These are phyloP conservation scores for Capitella teleta DNA, from an alignment of 1,140 invertebrate genomes.

Conservation along the genomic window DNA sequence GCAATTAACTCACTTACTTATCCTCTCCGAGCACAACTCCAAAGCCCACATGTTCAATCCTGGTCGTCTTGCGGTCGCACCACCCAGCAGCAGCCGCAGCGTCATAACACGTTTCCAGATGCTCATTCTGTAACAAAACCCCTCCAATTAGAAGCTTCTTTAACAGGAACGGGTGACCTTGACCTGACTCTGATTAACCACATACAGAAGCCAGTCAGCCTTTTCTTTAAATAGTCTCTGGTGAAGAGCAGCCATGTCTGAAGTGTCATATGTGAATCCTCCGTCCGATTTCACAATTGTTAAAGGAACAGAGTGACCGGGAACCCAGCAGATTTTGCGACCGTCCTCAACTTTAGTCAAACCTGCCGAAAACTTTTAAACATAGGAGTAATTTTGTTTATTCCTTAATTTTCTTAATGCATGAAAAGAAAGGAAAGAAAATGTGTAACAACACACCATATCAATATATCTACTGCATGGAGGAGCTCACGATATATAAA, in stretches of 20 bases:
- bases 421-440: too few species aligned
- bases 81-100: conserved; percentile 53
- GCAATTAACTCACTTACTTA: too few species aligned
- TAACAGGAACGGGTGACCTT: too few species aligned
- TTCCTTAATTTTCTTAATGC: too few species aligned
- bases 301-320: conserved; percentile 55
- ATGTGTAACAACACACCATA: too few species aligned
- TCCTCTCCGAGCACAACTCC: conserved; percentile 97
- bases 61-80: conserved; percentile 46
- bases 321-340: conserved; percentile 80
- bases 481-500: too few species aligned
- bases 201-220: conserved; percentile 81
- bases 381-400: too few species aligned
- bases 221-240: conserved; percentile 81
- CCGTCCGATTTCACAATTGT: conserved; percentile 97
- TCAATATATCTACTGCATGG: too few species aligned
- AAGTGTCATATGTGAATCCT: conserved; percentile 98
- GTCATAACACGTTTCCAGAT: conserved; percentile 60
- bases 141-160: too few species aligned
- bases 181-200: conserved; percentile 84
- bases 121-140: too few species aligned
- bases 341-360: conserved; percentile 80
- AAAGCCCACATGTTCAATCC: conserved; percentile 85
- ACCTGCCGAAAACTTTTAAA: not conserved
- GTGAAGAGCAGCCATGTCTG: conserved; percentile 85